A percentile compares a stretch with the other conserved stretches of the same genome.
phyloP scores from a whole-genome alignment of 2,797 vertebrate genomes.

The Lindbergichthys nudifrons region DNA sequence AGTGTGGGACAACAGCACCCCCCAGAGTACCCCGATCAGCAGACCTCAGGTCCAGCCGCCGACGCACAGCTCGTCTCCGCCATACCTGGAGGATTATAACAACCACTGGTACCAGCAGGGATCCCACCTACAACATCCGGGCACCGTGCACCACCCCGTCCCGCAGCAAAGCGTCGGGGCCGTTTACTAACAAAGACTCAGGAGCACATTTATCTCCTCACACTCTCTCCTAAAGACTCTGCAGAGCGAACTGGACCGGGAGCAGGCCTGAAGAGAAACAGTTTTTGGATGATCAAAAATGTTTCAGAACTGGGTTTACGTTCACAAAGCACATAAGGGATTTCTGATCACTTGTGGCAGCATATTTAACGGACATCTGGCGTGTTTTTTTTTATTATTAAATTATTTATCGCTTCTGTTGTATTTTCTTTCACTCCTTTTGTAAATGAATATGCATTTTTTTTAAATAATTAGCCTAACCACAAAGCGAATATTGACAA shows the following conservation, averaged over 20 bases:
- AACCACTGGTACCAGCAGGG: conserved; percentile 96
- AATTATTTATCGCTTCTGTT: conserved; percentile 84
- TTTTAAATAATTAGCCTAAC: conserved; percentile 65
- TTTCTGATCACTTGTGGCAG: conserved; percentile 77
- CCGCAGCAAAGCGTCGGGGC: conserved; percentile 92
- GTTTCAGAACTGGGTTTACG: conserved; percentile 60
- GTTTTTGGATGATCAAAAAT: conserved; percentile 58
- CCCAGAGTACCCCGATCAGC: conserved; percentile 85
- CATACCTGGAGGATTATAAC: conserved; percentile 94
- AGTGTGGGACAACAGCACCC: conserved; percentile 90
- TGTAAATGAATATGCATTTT: conserved; percentile 77
- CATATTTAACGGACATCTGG: conserved; percentile 83
- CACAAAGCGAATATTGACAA: conserved; percentile 62
- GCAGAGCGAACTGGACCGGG: conserved; percentile 58
- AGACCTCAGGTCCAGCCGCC: conserved; percentile 90
- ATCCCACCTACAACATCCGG: conserved; percentile 92
- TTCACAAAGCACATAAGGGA: conserved; percentile 78
- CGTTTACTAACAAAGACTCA: conserved; percentile 90
- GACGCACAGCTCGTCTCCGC: conserved; percentile 92
- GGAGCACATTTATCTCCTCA: conserved; percentile 44
- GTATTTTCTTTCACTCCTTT: conserved; percentile 72
- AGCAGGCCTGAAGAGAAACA: conserved; percentile 60
- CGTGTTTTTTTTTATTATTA: conserved; percentile 80
- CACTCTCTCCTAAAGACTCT: conserved; percentile 73
- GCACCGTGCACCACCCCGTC: conserved; percentile 91